Evolutionary conservation across 2,113 vertebrate species (phyloP).

Genomic region (Crotalus viridis): DNA sequence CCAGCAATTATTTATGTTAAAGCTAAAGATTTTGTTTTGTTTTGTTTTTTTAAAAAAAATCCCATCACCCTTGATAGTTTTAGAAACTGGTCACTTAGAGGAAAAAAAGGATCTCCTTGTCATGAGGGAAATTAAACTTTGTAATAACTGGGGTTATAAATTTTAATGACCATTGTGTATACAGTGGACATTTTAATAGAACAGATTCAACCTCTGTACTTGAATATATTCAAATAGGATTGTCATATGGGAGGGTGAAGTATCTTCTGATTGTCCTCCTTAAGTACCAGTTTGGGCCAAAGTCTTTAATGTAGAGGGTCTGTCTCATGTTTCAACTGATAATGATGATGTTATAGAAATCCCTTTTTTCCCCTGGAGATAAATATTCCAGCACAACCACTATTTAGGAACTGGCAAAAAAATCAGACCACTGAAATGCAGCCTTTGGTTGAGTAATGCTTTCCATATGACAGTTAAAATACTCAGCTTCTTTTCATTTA

Average conservation of each 20-base stretch:
- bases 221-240: background rate
- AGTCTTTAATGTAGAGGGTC: too few relatives aligned
- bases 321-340: background rate
- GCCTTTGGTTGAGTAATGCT: constrained; percentile 10
- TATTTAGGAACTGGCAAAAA: background rate
- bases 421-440: background rate
- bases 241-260: background rate
- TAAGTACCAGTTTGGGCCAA: background rate
- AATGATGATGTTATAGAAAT: background rate
- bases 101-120: background rate
- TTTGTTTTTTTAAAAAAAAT: background rate
- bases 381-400: background rate
- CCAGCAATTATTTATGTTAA: background rate
- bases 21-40: background rate
- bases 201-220: background rate
- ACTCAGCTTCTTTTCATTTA: constrained; percentile 6
- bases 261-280: background rate
- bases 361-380: background rate
- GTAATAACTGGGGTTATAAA: background rate
- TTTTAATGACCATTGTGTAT: background rate
- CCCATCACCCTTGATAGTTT: background rate
- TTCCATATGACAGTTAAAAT: constrained; percentile 6
- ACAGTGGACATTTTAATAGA: background rate
- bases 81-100: background rate
- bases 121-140: background rate